Evolutionary conservation across 64 coral and sea anemone genomes (phyloP), one percentile per base, ranked within the genome.

Genomic region (Stylophora pistillata): DNA sequence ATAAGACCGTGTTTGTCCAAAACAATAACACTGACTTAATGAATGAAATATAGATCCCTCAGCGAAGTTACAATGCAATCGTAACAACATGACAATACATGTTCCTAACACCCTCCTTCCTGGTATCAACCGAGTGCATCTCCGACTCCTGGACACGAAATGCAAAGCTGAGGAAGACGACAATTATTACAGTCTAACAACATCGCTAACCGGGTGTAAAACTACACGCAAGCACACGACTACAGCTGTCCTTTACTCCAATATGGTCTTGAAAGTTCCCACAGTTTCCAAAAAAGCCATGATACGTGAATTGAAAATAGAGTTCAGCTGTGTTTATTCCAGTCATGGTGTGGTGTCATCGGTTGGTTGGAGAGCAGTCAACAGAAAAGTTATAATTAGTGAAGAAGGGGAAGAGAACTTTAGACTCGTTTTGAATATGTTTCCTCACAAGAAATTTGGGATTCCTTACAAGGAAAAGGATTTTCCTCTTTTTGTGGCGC

Each of bases 181-280:
- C 54, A 79, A 84, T 20, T 23, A 64, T 21, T 64, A 21, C 23
- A 21, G 0, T 76, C 78, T 92, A 9, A 70, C 72, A 59, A 65
- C 85, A 18, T 11, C 76, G 6, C 85, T 87, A 20, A 68, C 1
- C 6, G 83, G 37, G 12, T 92, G 91, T 23, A 76, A 68, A 26
- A 92, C 85, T 6, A 55, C 78, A 58, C 30, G 56, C 47, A 77
- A 64, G 26, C 54, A 69, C 12, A 91, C 89, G 13, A 23, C 73
- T 18, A 29, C 63, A 20, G 55, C 53, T 23, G 58, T 89, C 37
- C 31, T 73, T 23, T 89, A 81, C 73, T 55, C 80, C 4, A 91
- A 91, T 29, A 41, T 27, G 74, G 89, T 91, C n/a, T 71, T 91
- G 70, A 81, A 34, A 86, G 71, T 70, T 58, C 18, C 81, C 21